Evolutionary conservation across 2,888 invertebrate species (phyloP), one percentile per base, ranked within the genome.

Genomic region (Tachina fera): DNA sequence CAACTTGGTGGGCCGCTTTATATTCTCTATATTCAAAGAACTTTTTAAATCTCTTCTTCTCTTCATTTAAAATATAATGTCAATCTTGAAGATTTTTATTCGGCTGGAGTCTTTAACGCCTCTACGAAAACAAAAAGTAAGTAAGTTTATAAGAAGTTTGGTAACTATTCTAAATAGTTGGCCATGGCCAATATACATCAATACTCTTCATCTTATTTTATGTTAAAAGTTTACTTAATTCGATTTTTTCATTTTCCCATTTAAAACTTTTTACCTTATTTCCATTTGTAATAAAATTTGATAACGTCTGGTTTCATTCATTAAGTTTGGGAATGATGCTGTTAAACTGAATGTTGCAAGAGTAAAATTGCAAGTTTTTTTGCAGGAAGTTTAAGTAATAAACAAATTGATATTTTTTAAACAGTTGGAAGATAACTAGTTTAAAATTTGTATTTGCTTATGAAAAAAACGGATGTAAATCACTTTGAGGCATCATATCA

Each of bases 311-410:
- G 51, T 51, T 60, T 60, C 43, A 19, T 74, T 65, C 31, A 19
- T 45, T 67, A 49, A 67, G 43, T 68, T 72, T 51, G 43, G 16
- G 71, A 76, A 51, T 71, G 51, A 68, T 75, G 61, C 39, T 70
- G 51, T 39, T 51, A 31, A 45, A 10, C 22, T 43, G 68, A 22
- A 43, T 13, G 61, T 31, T 61, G 43, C n/a, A 13, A 70, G 43
- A 16, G 19, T 6, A 41, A 70, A 71, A 47, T 63, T 63, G 53
- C 47, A 51, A 79, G 76, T 79, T 86, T 47, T 67, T 76, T 49
- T 39, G 61, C 76, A 86, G 86, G 83, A 86, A 80, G 76, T 80
- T 63, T 72, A 79, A 72, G 72, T 83, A 80, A 79, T 80, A 86
- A 80, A 63, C 72, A 76, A 83, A 79, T 80, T 76, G 65, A 77